These are phyloP conservation scores for Ophion slaviceki DNA, from an alignment of 2,888 invertebrate genomes.

Conservation along the genomic window DNA sequence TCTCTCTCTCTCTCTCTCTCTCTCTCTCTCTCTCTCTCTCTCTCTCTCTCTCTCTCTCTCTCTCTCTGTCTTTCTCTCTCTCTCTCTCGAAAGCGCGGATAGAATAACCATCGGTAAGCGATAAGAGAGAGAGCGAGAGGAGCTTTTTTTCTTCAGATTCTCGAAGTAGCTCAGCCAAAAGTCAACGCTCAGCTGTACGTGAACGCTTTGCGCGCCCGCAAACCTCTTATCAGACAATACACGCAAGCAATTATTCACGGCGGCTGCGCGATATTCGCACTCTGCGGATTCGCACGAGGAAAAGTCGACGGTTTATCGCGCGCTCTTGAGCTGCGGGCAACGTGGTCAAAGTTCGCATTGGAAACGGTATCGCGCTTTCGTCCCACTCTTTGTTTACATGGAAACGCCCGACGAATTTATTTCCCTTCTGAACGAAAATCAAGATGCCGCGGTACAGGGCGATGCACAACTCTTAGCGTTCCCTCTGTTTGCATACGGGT, in stretches of 20 bases:
- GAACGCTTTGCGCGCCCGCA: background rate
- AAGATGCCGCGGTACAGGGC: too few species aligned
- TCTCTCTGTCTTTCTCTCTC: background rate
- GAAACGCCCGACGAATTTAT: background rate
- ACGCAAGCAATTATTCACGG: background rate
- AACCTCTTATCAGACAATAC: constrained; percentile 22
- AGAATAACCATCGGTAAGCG: background rate
- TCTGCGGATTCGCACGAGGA: background rate
- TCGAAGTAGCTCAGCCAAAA: constrained; percentile 16
- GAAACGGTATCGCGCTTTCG: background rate
- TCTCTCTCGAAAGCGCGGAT: background rate
- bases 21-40: too few species aligned
- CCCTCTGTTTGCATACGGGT: too few species aligned
- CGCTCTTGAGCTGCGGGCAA: background rate
- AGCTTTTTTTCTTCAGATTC: background rate
- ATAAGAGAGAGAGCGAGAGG: background rate
- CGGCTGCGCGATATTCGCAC: background rate
- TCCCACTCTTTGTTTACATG: background rate
- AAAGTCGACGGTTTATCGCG: constrained; percentile 10
- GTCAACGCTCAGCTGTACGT: constrained; percentile 19
- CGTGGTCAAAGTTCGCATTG: constrained; percentile 7
- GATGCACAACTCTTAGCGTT: too few species aligned
- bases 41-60: too few species aligned
- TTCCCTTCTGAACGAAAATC: background rate
- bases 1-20: background rate